A percentile compares a stretch with the other conserved stretches of the same genome.
Conservation (phyloP, 1,140 invertebrate species). For the Subanguina moxae region DNA sequence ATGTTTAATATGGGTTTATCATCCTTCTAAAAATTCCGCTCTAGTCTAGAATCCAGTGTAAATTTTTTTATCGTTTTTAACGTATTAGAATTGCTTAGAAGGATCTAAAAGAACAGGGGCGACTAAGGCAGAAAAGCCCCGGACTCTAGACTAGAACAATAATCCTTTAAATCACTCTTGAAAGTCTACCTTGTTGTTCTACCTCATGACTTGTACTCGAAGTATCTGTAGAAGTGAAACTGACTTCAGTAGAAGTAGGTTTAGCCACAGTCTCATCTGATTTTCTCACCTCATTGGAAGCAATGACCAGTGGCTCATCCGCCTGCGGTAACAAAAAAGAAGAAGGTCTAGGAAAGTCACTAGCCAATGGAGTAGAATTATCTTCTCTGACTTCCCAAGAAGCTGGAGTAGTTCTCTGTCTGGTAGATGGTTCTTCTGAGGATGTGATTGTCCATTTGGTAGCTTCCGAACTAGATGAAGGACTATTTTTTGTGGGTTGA, state of each 20-base stretch:
- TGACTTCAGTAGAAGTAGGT: neutral
- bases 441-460: neutral
- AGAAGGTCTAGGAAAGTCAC: neutral
- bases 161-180: neutral
- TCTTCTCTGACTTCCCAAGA: neutral
- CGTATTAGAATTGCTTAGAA: too few relatives aligned
- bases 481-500: conserved; percentile 1
- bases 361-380: neutral
- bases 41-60: neutral
- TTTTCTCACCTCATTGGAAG: neutral
- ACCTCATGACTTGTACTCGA: neutral
- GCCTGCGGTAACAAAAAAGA: conserved; percentile 2
- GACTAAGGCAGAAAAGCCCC: too few relatives aligned
- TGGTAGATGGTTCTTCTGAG: neutral
- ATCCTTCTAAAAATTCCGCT: too few relatives aligned
- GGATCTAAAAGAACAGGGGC: too few relatives aligned
- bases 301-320: conserved; percentile 1
- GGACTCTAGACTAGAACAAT: neutral
- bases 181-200: too few relatives aligned
- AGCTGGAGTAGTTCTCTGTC: neutral
- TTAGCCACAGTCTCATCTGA: conserved; percentile 12
- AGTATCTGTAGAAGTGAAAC: too few relatives aligned
- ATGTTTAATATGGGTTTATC: conserved; percentile 4
- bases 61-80: too few relatives aligned
- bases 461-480: neutral